Evolutionary conservation across 2,888 invertebrate species (phyloP), one percentile per base, ranked within the genome.

Genomic region (Agrotis clavis): DNA sequence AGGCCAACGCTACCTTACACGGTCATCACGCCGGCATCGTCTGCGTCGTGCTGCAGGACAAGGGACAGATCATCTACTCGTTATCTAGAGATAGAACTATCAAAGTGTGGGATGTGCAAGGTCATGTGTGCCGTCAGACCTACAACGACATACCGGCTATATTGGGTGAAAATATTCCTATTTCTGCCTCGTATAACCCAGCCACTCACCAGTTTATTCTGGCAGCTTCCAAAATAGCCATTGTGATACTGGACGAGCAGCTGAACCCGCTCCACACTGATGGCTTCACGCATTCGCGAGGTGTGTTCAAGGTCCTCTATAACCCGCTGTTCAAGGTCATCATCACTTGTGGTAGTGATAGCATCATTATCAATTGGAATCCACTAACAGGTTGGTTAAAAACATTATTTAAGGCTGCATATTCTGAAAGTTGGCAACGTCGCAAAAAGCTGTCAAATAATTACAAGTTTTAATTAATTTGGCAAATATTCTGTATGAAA

Each of bases 351-450:
- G 98, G 98, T 68, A 94, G 97, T 90, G 98, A 98, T 89, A 98
- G 98, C 81, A 97, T 97, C 79, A 98, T 99, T 74, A 98, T 98
- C 83, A 97, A 98, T 45, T 99, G 98, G 98, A 97, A 98, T 90
- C 97, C 98, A 0, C 97, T 97, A 92, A 97, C 97, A 63, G 98
- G 97, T 87, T 41, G 41, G 41, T 41, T 25, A 76, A 78, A 47
- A 59, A 5, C 2, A 19, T 13, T 14, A 19, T 25, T n/a, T n/a
- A n/a, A n/a, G n/a, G n/a, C n/a, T n/a, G n/a, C n/a, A n/a, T n/a
- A n/a, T n/a, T n/a, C n/a, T n/a, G n/a, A n/a, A n/a, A n/a, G n/a
- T n/a, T n/a, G n/a, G n/a, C n/a, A n/a, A n/a, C n/a, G n/a, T n/a
- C n/a, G n/a, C n/a, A n/a, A n/a, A n/a, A n/a, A n/a, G n/a, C n/a